Percentiles rank a stretch among this genome's conserved stretches.
Conservation (phyloP, 2,113 vertebrate species). For the Perognathus longimembris region DNA sequence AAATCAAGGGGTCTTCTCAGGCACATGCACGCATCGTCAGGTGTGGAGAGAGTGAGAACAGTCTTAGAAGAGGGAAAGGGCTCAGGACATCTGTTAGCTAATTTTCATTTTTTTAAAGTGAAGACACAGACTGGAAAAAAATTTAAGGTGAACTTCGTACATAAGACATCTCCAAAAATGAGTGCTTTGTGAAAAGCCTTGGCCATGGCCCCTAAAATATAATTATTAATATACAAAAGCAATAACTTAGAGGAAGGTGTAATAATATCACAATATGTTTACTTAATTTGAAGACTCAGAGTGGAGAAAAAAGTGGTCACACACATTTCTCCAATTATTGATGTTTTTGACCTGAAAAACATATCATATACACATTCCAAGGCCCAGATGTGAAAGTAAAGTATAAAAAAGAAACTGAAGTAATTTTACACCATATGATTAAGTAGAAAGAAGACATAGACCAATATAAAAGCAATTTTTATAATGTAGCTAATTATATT, state of each 20-base stretch:
- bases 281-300: slow-evolving; percentile 81
- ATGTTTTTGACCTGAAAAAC: slow-evolving; percentile 75
- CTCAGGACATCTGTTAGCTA: slow-evolving; percentile 83
- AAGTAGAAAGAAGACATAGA: slow-evolving; percentile 53
- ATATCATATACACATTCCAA: slow-evolving; percentile 63
- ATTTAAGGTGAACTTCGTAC: slow-evolving; percentile 75
- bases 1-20: slow-evolving; percentile 80
- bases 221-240: slow-evolving; percentile 80
- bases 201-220: slow-evolving; percentile 75
- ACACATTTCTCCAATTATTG: slow-evolving; percentile 63
- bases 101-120: slow-evolving; percentile 84
- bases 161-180: slow-evolving; percentile 70
- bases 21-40: slow-evolving; percentile 76
- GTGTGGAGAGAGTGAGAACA: slow-evolving; percentile 89
- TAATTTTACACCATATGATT: slow-evolving; percentile 41
- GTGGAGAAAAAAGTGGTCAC: slow-evolving; percentile 67
- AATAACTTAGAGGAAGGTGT: slow-evolving; percentile 80
- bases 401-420: slow-evolving; percentile 40
- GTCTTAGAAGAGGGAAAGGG: slow-evolving; percentile 82
- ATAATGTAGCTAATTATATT: neutral
- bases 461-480: slow-evolving; percentile 29
- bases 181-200: slow-evolving; percentile 82
- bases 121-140: slow-evolving; percentile 84
- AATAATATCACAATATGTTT: slow-evolving; percentile 84
- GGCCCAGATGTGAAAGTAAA: slow-evolving; percentile 60